phyloP scores from a whole-genome alignment of 2,888 invertebrate species.

The Dione vanillae region DNA sequence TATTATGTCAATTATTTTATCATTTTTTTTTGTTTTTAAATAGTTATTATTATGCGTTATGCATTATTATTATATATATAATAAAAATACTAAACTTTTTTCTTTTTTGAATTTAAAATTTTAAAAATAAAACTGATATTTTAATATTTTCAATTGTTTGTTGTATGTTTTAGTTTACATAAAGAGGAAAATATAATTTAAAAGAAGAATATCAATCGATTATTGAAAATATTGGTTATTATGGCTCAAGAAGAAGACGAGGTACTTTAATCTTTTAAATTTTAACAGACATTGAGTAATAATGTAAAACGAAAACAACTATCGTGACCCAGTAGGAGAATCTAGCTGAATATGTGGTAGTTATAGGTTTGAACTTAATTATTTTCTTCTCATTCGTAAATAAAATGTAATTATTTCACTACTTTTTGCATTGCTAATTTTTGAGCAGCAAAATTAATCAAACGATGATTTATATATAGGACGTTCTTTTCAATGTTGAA shows the following conservation, averaged over 20 bases:
- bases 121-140: neutral
- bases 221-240: neutral
- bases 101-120: neutral
- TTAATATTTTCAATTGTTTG: neutral
- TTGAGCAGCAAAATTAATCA: too few relatives aligned
- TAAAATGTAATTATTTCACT: neutral
- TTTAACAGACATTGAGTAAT: too few relatives aligned
- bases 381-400: too few relatives aligned
- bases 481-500: conserved; percentile 86
- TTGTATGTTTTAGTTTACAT: neutral
- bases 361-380: too few relatives aligned
- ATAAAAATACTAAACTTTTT: too few relatives aligned
- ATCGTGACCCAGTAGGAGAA: too few relatives aligned
- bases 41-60: neutral
- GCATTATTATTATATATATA: neutral
- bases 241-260: conserved; percentile 63
- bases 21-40: neutral
- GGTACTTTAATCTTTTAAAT: conserved; percentile 49
- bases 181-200: neutral
- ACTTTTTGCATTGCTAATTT: neutral
- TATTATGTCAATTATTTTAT: neutral
- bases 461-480: conserved; percentile 53
- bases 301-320: too few relatives aligned
- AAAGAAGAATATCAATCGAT: neutral
- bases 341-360: too few relatives aligned